Conservation (phyloP, 2,888 invertebrate species). For the Neoitamus cyanurus region DNA sequence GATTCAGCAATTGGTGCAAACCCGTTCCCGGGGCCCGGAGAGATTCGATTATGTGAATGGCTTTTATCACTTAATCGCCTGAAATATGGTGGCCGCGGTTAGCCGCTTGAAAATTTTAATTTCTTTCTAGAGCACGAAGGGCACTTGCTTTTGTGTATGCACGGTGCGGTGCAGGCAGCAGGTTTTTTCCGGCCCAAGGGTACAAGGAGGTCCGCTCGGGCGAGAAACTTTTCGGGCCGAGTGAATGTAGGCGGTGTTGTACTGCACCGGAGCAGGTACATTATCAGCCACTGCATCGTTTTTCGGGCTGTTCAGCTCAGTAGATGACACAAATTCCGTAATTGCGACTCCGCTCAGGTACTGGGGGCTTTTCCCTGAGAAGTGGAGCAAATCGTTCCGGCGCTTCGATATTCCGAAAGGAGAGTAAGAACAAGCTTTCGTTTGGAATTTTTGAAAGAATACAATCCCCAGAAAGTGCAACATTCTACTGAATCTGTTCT, state of each 20-base stretch:
- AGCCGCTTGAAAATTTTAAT: background rate
- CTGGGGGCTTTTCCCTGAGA: background rate
- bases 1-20: background rate
- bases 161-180: background rate
- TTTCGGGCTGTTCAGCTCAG: background rate
- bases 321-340: background rate
- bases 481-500: background rate
- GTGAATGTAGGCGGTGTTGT: background rate
- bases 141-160: background rate
- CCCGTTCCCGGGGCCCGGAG: background rate
- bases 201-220: background rate
- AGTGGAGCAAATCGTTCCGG: background rate
- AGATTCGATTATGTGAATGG: conserved; percentile 32
- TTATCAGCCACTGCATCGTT: background rate
- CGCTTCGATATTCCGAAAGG: background rate
- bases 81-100: conserved; percentile 11
- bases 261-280: background rate
- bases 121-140: conserved; percentile 15
- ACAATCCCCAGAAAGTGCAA: background rate
- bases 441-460: background rate
- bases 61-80: conserved; percentile 39
- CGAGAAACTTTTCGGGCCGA: background rate
- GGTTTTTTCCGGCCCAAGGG: background rate
- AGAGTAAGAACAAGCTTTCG: background rate
- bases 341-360: background rate